Percentiles rank a stretch among this genome's conserved stretches.
phyloP scores from a whole-genome alignment of 2,888 invertebrate genomes.

The Eurytoma californica region DNA sequence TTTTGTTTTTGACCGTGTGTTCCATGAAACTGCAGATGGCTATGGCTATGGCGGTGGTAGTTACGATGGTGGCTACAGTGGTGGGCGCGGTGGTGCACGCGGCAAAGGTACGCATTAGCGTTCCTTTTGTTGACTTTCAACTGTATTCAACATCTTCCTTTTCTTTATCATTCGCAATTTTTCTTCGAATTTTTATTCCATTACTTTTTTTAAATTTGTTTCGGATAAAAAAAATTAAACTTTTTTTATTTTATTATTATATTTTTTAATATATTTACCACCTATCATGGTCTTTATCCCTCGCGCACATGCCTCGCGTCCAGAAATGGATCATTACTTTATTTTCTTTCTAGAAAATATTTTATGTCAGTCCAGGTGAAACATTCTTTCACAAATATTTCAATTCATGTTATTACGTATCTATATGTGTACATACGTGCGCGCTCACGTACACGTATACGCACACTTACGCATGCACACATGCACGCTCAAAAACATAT shows the following conservation, averaged over 20 bases:
- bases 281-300: constrained; percentile 43
- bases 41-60: constrained; percentile 91
- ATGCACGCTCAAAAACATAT: no score
- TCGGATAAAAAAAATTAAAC: constrained; percentile 3
- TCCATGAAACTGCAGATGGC: constrained; percentile 78
- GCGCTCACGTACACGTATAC: no score
- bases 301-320: constrained; percentile 54
- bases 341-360: constrained; percentile 24
- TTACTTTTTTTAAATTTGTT: constrained; percentile 45
- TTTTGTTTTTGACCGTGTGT: constrained; percentile 71
- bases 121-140: constrained; percentile 69
- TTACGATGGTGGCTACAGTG: constrained; percentile 91
- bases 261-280: constrained; percentile 28
- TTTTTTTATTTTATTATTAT: neutral
- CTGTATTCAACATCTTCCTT: constrained; percentile 60
- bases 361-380: neutral
- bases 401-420: constrained; percentile 23
- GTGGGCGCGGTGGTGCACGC: constrained; percentile 90
- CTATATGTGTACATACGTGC: neutral
- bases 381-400: constrained; percentile 7
- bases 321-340: constrained; percentile 45
- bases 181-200: constrained; percentile 56
- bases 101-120: constrained; percentile 86
- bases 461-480: no score
- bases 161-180: constrained; percentile 54